Conservation (phyloP, 2,888 invertebrate genomes). For the Pycnomerus fuliginosus region DNA sequence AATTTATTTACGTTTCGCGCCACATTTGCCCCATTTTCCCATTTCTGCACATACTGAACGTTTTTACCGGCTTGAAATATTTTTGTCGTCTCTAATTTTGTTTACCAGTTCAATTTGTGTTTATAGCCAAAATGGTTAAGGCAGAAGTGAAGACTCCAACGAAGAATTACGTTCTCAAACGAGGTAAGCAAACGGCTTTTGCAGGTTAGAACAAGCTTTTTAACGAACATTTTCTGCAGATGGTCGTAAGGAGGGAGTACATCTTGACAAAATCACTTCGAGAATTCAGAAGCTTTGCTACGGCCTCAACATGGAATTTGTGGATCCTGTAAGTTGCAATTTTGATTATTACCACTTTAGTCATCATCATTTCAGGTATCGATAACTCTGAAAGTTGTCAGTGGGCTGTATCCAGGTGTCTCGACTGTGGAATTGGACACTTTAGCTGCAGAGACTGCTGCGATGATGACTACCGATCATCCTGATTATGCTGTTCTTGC, state of each 20-base stretch:
- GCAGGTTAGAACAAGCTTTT: slow-evolving; percentile 1
- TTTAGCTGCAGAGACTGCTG: slow-evolving; percentile 97
- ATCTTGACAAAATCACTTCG: slow-evolving; percentile 97
- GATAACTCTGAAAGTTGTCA: slow-evolving; percentile 90
- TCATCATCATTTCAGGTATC: slow-evolving; percentile 58
- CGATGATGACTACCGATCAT: slow-evolving; percentile 95
- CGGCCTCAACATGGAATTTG: slow-evolving; percentile 92
- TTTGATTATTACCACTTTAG: background rate
- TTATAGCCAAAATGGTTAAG: slow-evolving; percentile 3
- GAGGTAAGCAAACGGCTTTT: slow-evolving; percentile 7
- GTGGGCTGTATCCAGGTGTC: slow-evolving; percentile 93
- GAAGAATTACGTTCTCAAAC: slow-evolving; percentile 11
- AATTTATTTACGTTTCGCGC: too few relatives aligned
- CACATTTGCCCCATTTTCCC: too few relatives aligned
- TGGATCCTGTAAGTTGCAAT: slow-evolving; percentile 81
- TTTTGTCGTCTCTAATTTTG: too few relatives aligned
- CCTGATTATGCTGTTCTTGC: slow-evolving; percentile 93
- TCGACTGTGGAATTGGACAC: slow-evolving; percentile 97
- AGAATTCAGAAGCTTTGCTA: slow-evolving; percentile 94
- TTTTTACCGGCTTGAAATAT: too few relatives aligned
- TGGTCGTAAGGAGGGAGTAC: slow-evolving; percentile 88
- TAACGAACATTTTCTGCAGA: slow-evolving; percentile 56
- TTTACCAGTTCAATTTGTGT: too few relatives aligned
- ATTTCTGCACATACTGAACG: too few relatives aligned
- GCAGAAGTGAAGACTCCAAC: background rate